Evolutionary conservation across 2,113 vertebrate genomes (phyloP), one percentile per base, ranked within the genome.

Genomic region (Pangasianodon hypophthalmus): DNA sequence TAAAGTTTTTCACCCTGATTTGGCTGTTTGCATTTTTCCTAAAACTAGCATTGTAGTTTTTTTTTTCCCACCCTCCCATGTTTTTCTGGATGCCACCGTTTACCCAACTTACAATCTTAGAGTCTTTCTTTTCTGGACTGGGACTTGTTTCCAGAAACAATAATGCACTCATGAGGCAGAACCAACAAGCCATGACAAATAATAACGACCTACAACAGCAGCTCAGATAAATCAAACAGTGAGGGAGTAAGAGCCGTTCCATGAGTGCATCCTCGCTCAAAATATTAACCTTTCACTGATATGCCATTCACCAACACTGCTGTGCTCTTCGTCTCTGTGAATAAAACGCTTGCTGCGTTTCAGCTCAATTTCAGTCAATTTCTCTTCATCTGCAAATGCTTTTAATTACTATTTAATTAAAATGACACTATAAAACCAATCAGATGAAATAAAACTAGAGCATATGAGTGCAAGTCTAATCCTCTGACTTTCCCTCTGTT

Each of bases 141-240:
- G 56, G 56, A 18, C 16, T 19, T 3, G 21, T 19, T 24, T 60
- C 21, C 58, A 60, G 58, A 60, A 60, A 67, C 62, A 67, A 13
- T 13, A 67, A 64, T 67, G 8, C 9, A 67, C 9, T 29, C 62
- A 60, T 24, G 58, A 6, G 58, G 21, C 21, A 67, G 29, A 67
- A 67, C 26, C 62, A n/a, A 67, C 62, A 67, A 44, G 24, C 19
- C 7, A 46, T 75, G 73, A 75, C 41, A 75, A 95, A 95, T 94
- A 94, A 94, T 92, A 91, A 95, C 93, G 86, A 93, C 92, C 92
- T 85, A 75, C 85, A 88, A 80, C 14, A 84, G 91, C 91, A 18
- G 82, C 90, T 32, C 0, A 67, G 41, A 94, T 95, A 92, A 94
- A 94, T 95, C 93, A 94, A 83, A 18, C 8, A 26, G 48, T 46